Conservation (phyloP, 1,140 invertebrate genomes). For the Aphidius gifuensis region DNA sequence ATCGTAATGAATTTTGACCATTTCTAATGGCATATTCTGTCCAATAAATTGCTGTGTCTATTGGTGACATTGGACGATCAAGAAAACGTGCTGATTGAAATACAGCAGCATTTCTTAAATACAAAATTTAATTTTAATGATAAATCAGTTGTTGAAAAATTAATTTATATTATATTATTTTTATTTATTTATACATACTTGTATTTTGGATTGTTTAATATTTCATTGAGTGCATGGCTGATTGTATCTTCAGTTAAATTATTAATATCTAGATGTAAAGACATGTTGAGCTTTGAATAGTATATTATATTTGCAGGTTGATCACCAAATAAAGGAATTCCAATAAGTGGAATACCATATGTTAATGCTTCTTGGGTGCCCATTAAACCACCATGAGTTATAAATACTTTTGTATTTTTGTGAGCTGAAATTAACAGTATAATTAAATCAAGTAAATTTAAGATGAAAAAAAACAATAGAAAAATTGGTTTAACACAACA, state of each 20-base stretch:
- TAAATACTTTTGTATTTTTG: conserved; percentile 42
- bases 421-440: conserved; percentile 34
- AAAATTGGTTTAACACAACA: background rate
- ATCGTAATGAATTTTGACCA: conserved; percentile 36
- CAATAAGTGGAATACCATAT: conserved; percentile 48
- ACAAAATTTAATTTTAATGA: background rate
- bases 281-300: conserved; percentile 22
- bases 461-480: background rate
- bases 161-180: background rate
- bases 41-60: conserved; percentile 59
- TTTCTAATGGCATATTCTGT: conserved; percentile 56
- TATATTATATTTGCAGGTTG: conserved; percentile 23
- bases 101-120: conserved; percentile 26
- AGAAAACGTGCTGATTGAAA: conserved; percentile 28
- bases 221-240: conserved; percentile 21
- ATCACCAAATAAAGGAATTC: conserved; percentile 39
- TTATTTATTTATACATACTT: conserved; percentile 14
- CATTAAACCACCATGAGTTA: conserved; percentile 53
- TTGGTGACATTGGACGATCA: conserved; percentile 52
- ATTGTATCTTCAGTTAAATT: conserved; percentile 27
- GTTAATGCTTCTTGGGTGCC: conserved; percentile 47
- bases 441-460: background rate
- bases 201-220: conserved; percentile 29
- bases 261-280: conserved; percentile 21
- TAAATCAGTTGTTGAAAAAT: background rate